Percentiles rank a stretch among this genome's conserved stretches.
phyloP scores from a whole-genome alignment of 1,140 invertebrate species.

The Carcinoscorpius rotundicauda region DNA sequence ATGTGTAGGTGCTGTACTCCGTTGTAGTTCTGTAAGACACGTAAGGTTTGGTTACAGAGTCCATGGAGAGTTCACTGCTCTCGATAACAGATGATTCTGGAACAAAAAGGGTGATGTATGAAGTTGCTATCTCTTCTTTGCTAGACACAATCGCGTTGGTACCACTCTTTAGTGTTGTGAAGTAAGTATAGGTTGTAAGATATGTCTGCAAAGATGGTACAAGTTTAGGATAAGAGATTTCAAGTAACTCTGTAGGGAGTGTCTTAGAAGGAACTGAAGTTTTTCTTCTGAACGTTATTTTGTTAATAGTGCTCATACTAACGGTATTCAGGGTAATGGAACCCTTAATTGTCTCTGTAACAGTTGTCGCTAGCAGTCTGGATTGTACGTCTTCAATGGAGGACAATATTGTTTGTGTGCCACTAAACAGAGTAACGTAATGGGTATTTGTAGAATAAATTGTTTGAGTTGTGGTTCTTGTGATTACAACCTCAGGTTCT shows the following conservation, averaged over 20 bases:
- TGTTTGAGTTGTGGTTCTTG: slow-evolving; percentile 12
- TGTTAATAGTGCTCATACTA: too few species aligned
- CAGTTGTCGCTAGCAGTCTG: too few species aligned
- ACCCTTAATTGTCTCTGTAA: too few species aligned
- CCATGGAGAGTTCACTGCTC: too few species aligned
- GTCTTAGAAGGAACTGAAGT: too few species aligned
- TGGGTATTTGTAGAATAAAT: slow-evolving; percentile 24
- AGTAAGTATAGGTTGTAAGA: slow-evolving; percentile 25
- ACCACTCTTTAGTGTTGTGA: slow-evolving; percentile 24
- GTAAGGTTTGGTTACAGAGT: too few species aligned
- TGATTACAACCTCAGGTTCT: too few species aligned
- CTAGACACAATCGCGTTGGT: slow-evolving; percentile 20
- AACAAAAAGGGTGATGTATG: slow-evolving; percentile 23
- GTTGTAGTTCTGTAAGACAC: slow-evolving; percentile 4
- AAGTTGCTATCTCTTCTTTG: slow-evolving; percentile 21
- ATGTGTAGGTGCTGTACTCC: slow-evolving; percentile 20
- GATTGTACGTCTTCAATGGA: slow-evolving; percentile 15
- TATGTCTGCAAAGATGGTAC: slow-evolving; percentile 25
- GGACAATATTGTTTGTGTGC: slow-evolving; percentile 22
- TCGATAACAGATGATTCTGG: background rate
- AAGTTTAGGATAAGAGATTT: slow-evolving; percentile 12
- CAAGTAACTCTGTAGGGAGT: too few species aligned
- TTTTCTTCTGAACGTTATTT: too few species aligned
- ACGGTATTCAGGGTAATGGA: too few species aligned
- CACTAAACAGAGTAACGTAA: slow-evolving; percentile 24